A percentile compares a stretch with the other conserved stretches of the same genome.
phyloP scores from a whole-genome alignment of 2,888 invertebrate species.

The Caenorhabditis wallacei region DNA sequence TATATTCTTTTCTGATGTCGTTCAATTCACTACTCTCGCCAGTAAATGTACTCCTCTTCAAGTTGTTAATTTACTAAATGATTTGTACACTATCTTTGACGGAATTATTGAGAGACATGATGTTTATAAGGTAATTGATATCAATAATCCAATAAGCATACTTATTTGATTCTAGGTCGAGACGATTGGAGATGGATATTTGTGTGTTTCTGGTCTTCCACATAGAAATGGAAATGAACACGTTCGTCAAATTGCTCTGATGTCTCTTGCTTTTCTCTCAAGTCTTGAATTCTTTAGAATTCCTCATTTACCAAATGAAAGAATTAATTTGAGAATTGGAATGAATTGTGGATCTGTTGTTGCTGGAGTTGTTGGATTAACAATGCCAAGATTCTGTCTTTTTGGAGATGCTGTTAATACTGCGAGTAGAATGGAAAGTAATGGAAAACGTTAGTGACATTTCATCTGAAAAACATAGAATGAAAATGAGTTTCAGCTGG shows the following conservation, averaged over 20 bases:
- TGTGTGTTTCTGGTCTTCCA: slow-evolving; percentile 75
- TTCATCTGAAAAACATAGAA: too few relatives aligned
- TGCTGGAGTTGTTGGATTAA: slow-evolving; percentile 75
- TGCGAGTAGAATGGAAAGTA: slow-evolving; percentile 77
- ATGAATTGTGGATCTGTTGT: slow-evolving; percentile 74
- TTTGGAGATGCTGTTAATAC: slow-evolving; percentile 79
- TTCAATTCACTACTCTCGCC: slow-evolving; percentile 75
- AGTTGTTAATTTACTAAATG: slow-evolving; percentile 78
- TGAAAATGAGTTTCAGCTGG: slow-evolving; percentile 69
- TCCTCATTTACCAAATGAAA: slow-evolving; percentile 71
- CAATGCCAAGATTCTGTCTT: slow-evolving; percentile 78
- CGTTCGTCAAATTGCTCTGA: slow-evolving; percentile 67
- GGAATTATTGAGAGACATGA: slow-evolving; percentile 80
- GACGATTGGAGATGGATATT: slow-evolving; percentile 77
- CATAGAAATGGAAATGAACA: slow-evolving; percentile 75
- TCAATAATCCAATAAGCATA: too few relatives aligned
- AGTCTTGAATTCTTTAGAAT: slow-evolving; percentile 69
- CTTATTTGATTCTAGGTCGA: slow-evolving; percentile 76
- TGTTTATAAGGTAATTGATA: slow-evolving; percentile 78
- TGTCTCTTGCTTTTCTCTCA: slow-evolving; percentile 66
- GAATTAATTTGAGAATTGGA: slow-evolving; percentile 74
- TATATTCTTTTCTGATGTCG: slow-evolving; percentile 78
- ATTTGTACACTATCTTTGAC: slow-evolving; percentile 81
- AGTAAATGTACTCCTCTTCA: slow-evolving; percentile 76
- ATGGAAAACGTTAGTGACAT: slow-evolving; percentile 73